A percentile compares a stretch with the other conserved stretches of the same genome.
Conservation (phyloP, 2,797 vertebrate species). For the Phylloscopus collybita region DNA sequence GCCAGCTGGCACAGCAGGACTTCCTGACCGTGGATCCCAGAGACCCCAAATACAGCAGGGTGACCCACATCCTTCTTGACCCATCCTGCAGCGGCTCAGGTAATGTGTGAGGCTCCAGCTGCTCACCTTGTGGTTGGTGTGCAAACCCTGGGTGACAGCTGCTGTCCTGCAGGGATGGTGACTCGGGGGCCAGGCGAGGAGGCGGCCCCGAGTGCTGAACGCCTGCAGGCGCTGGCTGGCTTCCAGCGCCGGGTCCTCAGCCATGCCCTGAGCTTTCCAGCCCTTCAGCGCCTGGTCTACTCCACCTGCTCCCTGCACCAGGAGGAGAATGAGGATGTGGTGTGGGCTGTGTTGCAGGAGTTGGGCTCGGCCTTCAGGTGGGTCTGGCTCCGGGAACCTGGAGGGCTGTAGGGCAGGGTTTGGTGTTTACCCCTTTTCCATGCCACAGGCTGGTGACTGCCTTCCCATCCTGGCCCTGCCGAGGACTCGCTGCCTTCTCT, state of each 20-base stretch:
- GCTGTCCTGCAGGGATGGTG: conserved; percentile 82
- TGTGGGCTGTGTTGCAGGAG: conserved; percentile 80
- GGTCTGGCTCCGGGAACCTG: accelerated
- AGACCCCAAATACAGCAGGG: conserved; percentile 81
- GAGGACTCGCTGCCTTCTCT: conserved; percentile 81
- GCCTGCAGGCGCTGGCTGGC: conserved; percentile 83
- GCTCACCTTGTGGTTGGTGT: accelerated
- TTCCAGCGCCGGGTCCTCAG: conserved; percentile 88
- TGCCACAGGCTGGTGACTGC: conserved; percentile 78
- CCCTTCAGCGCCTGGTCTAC: conserved; percentile 85
- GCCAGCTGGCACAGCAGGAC: conserved; percentile 88
- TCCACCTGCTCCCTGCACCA: conserved; percentile 92
- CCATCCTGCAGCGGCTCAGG: conserved; percentile 98
- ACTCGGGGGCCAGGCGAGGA: conserved; percentile 54
- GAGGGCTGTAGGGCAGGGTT: neutral
- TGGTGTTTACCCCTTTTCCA: neutral
- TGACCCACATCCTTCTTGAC: conserved; percentile 89
- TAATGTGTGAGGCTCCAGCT: neutral
- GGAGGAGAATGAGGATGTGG: conserved; percentile 89
- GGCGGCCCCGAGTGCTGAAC: conserved; percentile 10
- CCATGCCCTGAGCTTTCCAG: conserved; percentile 86
- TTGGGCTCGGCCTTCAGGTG: conserved; percentile 82
- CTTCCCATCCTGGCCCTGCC: conserved; percentile 87
- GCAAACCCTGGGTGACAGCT: accelerated
- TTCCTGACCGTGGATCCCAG: conserved; percentile 86